Conservation (phyloP, 2,113 vertebrate genomes). For the Zonotrichia leucophrys region DNA sequence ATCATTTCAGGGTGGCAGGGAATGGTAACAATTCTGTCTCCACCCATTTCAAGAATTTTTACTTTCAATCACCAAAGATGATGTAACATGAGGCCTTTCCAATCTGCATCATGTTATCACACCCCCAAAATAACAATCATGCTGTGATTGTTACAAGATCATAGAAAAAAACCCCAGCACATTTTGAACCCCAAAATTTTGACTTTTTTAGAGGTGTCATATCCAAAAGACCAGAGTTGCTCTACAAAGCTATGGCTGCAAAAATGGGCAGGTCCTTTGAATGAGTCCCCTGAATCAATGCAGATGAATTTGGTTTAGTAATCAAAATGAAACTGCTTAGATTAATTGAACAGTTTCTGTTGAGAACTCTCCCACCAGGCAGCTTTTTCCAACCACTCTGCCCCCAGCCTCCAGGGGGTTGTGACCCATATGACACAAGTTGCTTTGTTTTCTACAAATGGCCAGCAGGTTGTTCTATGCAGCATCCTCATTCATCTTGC, state of each 20-base stretch:
- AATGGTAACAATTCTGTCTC: slow-evolving; percentile 12
- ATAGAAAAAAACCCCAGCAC: not conserved
- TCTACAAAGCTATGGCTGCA: not conserved
- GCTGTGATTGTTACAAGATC: not conserved
- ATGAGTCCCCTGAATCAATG: not conserved
- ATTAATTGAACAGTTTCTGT: not conserved
- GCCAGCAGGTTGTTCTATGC: not conserved
- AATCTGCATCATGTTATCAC: not conserved
- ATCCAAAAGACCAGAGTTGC: not conserved
- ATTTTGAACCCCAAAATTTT: not conserved
- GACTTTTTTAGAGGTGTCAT: not conserved
- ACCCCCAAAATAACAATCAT: not conserved
- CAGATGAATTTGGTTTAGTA: not conserved
- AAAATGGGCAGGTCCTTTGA: not conserved
- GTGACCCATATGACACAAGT: not conserved
- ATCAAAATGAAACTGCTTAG: not conserved
- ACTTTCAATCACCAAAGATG: slow-evolving; percentile 23
- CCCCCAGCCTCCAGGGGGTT: not conserved
- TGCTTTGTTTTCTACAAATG: not conserved
- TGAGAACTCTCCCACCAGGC: not conserved
- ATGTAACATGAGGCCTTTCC: slow-evolving; percentile 10
- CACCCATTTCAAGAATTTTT: slow-evolving; percentile 47
- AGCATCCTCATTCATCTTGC: not conserved
- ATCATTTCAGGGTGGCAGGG: slow-evolving; percentile 4
- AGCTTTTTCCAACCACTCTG: not conserved